Evolutionary conservation across 2,113 vertebrate species (phyloP), one percentile per base, ranked within the genome.

Genomic region (Aptenodytes forsteri): DNA sequence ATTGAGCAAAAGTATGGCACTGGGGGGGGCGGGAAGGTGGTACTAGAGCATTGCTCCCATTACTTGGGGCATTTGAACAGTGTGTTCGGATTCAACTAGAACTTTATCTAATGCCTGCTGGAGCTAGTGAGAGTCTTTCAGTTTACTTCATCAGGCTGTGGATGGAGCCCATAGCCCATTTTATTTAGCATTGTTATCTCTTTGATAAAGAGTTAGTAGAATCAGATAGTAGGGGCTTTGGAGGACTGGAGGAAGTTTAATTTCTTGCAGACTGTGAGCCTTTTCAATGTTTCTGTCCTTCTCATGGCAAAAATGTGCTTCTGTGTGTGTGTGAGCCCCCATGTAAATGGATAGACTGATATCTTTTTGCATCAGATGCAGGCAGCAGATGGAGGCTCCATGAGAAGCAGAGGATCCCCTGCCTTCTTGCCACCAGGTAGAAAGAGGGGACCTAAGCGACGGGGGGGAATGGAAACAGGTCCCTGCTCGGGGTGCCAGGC

Each of bases 311-410:
- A 92, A 83, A 44, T 29, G 8, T 9, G 6, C 6, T 79, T 38
- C 12, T 72, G 16, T 0, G 0, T 55, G 4, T 58, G 10, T 52
- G 13, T 69, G 23, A 83, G 30, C 13, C 11, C 6, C 13, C 9
- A 7, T 0, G 2, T 73, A 26, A 42, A n/a, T 23, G 26, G 16
- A 22, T 5, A 29, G 32, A 15, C 11, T n/a, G 34, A n/a, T 76
- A 26, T 42, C 19, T 46, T 79, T 50, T 32, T 89, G 44, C 34
- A 11, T 42, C 42, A 36, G 36, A 36, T 36, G 36, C 36, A 36
- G 36, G 36, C 36, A 36, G 36, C 36, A 36, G 36, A 36, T 36
- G 36, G 36, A 36, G 36, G 36, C 36, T 36, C 36, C 36, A 36
- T 36, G 36, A 36, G 36, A 36, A 36, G 36, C 36, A 36, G 36